Evolutionary conservation across 2,113 vertebrate genomes (phyloP), one percentile per base, ranked within the genome.

Genomic region (Nerophis ophidion): DNA sequence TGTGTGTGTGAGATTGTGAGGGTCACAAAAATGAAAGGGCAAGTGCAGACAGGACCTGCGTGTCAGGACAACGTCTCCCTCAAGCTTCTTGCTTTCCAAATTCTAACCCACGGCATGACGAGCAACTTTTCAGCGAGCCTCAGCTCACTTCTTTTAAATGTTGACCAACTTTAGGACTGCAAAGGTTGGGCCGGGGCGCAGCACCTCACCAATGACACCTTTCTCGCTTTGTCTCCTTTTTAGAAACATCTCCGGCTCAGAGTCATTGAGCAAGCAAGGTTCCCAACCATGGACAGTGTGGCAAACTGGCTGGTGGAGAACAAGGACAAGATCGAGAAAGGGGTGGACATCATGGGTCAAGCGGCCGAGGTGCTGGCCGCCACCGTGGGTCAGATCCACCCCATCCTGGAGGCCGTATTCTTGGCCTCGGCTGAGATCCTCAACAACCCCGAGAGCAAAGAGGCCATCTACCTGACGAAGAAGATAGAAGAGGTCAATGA

Each of bases 291-390:
- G 90, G 84, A 76, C 65, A 80, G 57, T n/a, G 86, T 91, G 49
- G 87, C 86, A 64, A 87, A 91, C 56, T 91, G 90, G 90, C 65
- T 91, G 19, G 48, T 89, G 60, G 60, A 87, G 63, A 91, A 91
- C 89, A 80, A 76, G 80, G 82, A 83, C 72, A 90, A 90, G 78
- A 84, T 91, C 3, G 89, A 91, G 76, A 90, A 89, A 74, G 90
- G 88, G 7, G 86, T 91, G 76, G 87, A 88, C 77, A 88, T 91
- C 74, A 90, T 91, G 79, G 88, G 89, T 10, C 86, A 90, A 56
- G 82, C 87, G 33, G 87, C 89, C 0, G 89, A 90, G 78, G 81
- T 91, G 62, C 81, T 91, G 1, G 90, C 90, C 1, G 66, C 87
- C 79, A 90, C 90, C 0, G 89, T 91, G 44, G 90, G 90, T 63